Percentiles rank a stretch among this genome's conserved stretches.
These are phyloP conservation scores for Anadara kagoshimensis DNA, from an alignment of 1,140 invertebrate genomes.

Conservation along the genomic window DNA sequence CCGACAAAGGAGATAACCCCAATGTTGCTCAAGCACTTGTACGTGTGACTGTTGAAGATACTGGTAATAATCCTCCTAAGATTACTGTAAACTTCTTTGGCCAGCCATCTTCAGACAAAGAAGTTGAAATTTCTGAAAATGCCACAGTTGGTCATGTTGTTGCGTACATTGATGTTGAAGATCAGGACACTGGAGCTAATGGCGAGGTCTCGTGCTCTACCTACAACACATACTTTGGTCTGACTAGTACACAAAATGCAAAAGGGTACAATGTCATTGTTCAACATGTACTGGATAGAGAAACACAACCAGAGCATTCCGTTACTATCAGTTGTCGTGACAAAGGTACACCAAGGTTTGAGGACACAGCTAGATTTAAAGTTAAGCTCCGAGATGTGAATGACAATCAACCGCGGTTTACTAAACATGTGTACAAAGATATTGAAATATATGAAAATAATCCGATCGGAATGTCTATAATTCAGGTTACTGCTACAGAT, in stretches of 20 bases:
- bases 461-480: slow-evolving; percentile 18
- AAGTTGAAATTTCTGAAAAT: slow-evolving; percentile 22
- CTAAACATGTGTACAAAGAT: slow-evolving; percentile 31
- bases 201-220: slow-evolving; percentile 31
- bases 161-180: slow-evolving; percentile 31
- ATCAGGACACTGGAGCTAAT: slow-evolving; percentile 36
- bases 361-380: slow-evolving; percentile 32
- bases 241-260: slow-evolving; percentile 20
- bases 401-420: slow-evolving; percentile 54
- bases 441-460: slow-evolving; percentile 44
- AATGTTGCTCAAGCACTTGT: slow-evolving; percentile 76
- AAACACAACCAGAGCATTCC: slow-evolving; percentile 32
- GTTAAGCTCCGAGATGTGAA: slow-evolving; percentile 55
- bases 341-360: slow-evolving; percentile 48
- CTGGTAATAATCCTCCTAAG: slow-evolving; percentile 87
- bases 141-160: slow-evolving; percentile 25
- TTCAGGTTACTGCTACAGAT: slow-evolving; percentile 49
- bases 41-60: slow-evolving; percentile 88
- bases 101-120: slow-evolving; percentile 58
- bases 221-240: slow-evolving; percentile 33
- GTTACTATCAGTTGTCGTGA: slow-evolving; percentile 50
- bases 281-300: slow-evolving; percentile 46
- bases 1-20: slow-evolving; percentile 37
- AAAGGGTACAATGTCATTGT: slow-evolving; percentile 34
- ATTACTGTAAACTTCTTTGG: slow-evolving; percentile 88